Conservation (phyloP, 2,797 vertebrate genomes). For the Choloepus didactylus region DNA sequence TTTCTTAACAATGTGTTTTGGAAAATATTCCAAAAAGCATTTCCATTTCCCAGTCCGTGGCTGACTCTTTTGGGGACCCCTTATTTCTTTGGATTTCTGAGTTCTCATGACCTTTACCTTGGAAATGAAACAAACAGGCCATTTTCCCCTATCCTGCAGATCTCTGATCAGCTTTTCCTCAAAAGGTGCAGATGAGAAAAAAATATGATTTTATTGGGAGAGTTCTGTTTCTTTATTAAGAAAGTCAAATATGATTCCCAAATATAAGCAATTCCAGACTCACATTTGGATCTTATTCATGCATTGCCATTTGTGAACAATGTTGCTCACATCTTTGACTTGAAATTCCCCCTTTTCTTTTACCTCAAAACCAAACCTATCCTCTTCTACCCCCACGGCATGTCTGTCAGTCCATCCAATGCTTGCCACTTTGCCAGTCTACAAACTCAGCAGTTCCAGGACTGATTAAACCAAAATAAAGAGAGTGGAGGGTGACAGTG, state of each 20-base stretch:
- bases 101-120: not conserved
- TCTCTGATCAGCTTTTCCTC: too few species aligned
- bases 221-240: not conserved
- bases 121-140: fast-evolving
- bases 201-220: not conserved
- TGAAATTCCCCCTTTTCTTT: not conserved
- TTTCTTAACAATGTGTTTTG: not conserved
- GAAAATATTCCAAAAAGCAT: not conserved
- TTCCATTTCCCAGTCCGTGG: not conserved
- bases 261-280: not conserved
- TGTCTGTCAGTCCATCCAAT: fast-evolving
- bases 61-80: not conserved
- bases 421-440: fast-evolving
- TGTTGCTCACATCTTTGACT: not conserved
- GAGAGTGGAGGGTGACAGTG: not conserved
- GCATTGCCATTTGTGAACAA: not conserved
- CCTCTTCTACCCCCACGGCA: fast-evolving
- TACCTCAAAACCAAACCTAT: not conserved
- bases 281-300: not conserved
- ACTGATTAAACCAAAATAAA: not conserved
- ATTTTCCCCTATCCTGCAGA: fast-evolving
- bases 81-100: not conserved
- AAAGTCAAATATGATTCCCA: not conserved
- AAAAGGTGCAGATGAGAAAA: too few species aligned
- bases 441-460: not conserved